A percentile compares a stretch with the other conserved stretches of the same genome.
Conservation (phyloP, 2,797 vertebrate species). For the Chrysocyon brachyurus region DNA sequence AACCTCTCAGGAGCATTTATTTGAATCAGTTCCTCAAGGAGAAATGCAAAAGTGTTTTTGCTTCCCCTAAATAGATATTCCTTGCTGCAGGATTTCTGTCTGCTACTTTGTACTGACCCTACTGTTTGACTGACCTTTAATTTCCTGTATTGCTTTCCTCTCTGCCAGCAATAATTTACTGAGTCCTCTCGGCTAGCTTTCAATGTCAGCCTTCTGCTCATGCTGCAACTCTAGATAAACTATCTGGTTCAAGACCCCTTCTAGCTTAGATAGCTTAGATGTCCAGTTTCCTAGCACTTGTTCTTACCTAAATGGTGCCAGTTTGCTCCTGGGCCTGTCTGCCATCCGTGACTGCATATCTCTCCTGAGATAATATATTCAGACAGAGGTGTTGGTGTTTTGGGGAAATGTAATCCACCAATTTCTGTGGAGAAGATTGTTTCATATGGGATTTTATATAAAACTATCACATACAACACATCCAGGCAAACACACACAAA, state of each 20-base stretch:
- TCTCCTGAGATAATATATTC: neutral
- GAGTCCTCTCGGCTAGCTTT: neutral
- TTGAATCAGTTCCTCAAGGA: neutral
- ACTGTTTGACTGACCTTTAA: neutral
- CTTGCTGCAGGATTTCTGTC: neutral
- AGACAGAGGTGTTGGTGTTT: neutral
- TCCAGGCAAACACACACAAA: neutral
- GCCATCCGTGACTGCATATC: neutral
- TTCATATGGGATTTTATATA: neutral
- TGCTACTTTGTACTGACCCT: neutral
- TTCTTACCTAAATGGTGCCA: too few species aligned
- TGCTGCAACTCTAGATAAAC: neutral
- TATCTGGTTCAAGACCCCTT: neutral
- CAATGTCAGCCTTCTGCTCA: neutral
- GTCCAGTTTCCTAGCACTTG: neutral
- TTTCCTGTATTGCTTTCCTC: neutral
- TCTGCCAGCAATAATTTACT: neutral
- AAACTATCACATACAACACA: neutral
- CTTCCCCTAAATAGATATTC: neutral
- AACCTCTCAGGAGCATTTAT: neutral
- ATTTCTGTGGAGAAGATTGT: neutral
- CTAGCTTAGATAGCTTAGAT: neutral
- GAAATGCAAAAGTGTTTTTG: neutral
- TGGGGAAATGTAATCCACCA: neutral
- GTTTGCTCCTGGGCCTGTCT: neutral